These are phyloP conservation scores for Dolichotis patagonum DNA, from an alignment of 2,113 vertebrate genomes.

Conservation along the genomic window DNA sequence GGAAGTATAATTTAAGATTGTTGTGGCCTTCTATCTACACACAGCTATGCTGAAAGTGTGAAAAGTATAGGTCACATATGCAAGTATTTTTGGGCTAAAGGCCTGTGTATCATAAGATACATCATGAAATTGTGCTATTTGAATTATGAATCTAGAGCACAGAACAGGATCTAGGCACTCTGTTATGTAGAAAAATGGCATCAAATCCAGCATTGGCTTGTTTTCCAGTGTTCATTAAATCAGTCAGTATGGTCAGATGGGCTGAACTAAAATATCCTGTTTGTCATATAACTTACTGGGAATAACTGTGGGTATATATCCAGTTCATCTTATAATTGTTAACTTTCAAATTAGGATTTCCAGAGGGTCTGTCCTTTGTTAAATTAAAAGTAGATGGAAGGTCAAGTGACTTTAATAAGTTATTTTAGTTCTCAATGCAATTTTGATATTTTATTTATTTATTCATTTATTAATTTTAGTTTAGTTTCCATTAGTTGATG, in stretches of 20 bases:
- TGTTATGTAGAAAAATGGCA: constrained; percentile 29
- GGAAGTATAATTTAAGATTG: neutral
- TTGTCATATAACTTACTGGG: constrained; percentile 4
- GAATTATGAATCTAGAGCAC: neutral
- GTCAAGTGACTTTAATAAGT: constrained; percentile 43
- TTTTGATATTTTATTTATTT: constrained; percentile 53
- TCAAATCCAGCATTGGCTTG: constrained; percentile 27
- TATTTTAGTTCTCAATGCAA: constrained; percentile 50
- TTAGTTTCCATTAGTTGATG: constrained; percentile 31
- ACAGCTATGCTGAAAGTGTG: neutral
- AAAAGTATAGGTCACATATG: neutral
- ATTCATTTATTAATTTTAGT: neutral
- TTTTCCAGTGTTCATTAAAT: constrained; percentile 57
- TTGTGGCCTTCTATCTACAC: neutral
- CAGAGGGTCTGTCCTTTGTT: neutral
- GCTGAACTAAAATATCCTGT: constrained; percentile 37
- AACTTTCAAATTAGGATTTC: constrained; percentile 24
- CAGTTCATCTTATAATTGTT: constrained; percentile 12
- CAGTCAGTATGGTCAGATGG: constrained; percentile 54
- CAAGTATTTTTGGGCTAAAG: neutral
- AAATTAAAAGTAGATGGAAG: constrained; percentile 54
- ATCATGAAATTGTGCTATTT: neutral
- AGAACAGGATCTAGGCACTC: neutral
- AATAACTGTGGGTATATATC: constrained; percentile 1
- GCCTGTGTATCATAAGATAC: neutral